Percentiles rank a stretch among this genome's conserved stretches.
These are phyloP conservation scores for Prunella strophiata DNA, from an alignment of 2,797 vertebrate genomes.

Conservation along the genomic window DNA sequence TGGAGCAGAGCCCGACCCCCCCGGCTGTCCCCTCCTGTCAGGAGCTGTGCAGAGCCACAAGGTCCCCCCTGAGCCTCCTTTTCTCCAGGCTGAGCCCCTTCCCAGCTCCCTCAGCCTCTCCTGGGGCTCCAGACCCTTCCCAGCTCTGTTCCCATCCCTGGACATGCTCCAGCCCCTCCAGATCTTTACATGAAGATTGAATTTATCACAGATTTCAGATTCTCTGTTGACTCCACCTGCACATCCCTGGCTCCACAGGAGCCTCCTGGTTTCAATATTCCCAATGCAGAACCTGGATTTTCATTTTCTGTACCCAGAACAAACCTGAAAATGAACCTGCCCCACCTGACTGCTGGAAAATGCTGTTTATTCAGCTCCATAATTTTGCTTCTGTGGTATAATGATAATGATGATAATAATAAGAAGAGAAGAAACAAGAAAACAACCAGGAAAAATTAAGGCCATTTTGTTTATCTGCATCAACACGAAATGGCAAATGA, in stretches of 20 bases:
- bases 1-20: background rate
- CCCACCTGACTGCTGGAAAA: background rate
- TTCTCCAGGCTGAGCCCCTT: background rate
- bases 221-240: rapidly evolving
- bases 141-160: background rate
- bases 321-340: background rate
- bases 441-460: background rate
- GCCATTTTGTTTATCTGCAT: background rate
- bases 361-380: background rate
- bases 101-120: background rate
- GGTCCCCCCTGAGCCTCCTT: background rate
- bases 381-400: background rate
- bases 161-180: rapidly evolving
- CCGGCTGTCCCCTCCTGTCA: background rate
- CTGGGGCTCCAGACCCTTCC: background rate
- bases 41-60: background rate
- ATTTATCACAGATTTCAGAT: background rate
- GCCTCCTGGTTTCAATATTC: background rate
- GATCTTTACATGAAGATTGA: background rate
- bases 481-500: background rate
- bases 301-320: background rate
- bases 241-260: background rate
- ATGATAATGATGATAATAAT: background rate
- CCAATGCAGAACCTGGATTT: background rate
- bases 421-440: background rate